Evolutionary conservation across 2,888 invertebrate genomes (phyloP).

Genomic region (Phyto melanocephala): DNA sequence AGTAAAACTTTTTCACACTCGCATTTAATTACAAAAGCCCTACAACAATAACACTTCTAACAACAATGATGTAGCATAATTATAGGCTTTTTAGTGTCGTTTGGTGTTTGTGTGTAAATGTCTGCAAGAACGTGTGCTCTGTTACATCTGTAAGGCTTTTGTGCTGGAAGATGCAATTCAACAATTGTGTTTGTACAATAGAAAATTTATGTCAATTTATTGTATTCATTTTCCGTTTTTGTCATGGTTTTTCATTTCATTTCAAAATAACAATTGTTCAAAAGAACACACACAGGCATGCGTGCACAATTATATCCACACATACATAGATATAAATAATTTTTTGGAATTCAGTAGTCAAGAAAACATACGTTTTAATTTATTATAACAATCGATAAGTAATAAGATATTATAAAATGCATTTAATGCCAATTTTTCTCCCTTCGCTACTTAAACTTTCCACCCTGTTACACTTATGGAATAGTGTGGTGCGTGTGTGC

Average conservation of each 20-base stretch:
- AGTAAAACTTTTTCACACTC: background rate
- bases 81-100: slow-evolving; percentile 21
- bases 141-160: background rate
- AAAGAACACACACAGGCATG: background rate
- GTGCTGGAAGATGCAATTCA: slow-evolving; percentile 32
- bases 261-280: slow-evolving; percentile 41
- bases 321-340: background rate
- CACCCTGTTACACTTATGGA: background rate
- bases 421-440: slow-evolving; percentile 51
- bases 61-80: slow-evolving; percentile 45
- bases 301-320: too few species aligned
- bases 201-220: slow-evolving; percentile 36
- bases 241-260: slow-evolving; percentile 48
- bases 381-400: slow-evolving; percentile 49
- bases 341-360: background rate
- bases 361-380: slow-evolving; percentile 57
- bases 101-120: background rate
- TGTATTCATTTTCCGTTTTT: slow-evolving; percentile 32
- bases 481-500: background rate
- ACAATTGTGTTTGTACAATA: slow-evolving; percentile 35
- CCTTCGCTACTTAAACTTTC: background rate
- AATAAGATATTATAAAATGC: slow-evolving; percentile 62
- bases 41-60: slow-evolving; percentile 17
- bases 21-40: background rate
- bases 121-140: background rate